Conservation (phyloP, 2,888 invertebrate species). For the Cephus runcator region DNA sequence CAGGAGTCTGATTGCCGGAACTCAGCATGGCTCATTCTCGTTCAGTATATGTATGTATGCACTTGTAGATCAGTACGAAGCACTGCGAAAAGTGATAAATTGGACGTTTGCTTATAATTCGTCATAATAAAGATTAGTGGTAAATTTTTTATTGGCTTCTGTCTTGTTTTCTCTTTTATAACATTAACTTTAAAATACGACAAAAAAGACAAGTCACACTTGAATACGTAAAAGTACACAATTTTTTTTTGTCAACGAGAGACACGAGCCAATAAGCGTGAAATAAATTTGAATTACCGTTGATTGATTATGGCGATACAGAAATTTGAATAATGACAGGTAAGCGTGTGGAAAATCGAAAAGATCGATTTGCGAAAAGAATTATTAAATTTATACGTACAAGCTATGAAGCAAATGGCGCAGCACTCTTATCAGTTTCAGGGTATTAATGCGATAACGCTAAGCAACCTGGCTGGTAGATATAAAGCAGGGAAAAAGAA, state of each 20-base stretch:
- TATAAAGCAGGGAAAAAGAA: background rate
- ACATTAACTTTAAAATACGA: background rate
- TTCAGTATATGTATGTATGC: slow-evolving; percentile 25
- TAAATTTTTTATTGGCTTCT: background rate
- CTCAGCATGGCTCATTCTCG: slow-evolving; percentile 55
- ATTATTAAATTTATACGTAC: background rate
- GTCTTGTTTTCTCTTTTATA: background rate
- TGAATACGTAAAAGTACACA: background rate
- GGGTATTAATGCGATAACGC: background rate
- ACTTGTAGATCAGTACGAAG: slow-evolving; percentile 37
- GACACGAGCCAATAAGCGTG: background rate
- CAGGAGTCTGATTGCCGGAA: slow-evolving; percentile 31
- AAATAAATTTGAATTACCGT: background rate
- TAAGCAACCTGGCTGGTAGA: background rate
- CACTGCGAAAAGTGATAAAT: slow-evolving; percentile 30
- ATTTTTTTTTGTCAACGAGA: background rate
- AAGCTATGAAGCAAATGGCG: background rate
- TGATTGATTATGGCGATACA: background rate
- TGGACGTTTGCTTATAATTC: background rate
- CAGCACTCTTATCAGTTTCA: background rate
- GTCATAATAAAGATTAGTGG: background rate
- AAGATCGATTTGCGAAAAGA: background rate
- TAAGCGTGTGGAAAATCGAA: background rate
- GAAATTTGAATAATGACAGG: background rate
- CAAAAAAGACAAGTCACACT: background rate